Evolutionary conservation across 2,113 vertebrate species (phyloP).

Genomic region (Datnioides undecimradiatus): DNA sequence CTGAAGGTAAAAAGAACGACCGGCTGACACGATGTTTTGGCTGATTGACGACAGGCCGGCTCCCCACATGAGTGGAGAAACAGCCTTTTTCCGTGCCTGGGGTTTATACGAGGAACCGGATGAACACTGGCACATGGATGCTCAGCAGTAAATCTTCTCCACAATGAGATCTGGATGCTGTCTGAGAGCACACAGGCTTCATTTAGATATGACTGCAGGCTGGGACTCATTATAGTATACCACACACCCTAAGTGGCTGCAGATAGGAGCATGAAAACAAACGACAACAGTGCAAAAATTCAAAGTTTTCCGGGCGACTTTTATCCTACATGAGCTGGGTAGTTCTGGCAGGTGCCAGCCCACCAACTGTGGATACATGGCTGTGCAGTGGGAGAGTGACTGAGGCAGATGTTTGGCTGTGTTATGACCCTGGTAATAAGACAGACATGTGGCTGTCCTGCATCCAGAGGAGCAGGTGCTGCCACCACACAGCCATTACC

Average conservation of each 20-base stretch:
- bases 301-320: background rate
- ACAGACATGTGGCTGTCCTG: constrained; percentile 63
- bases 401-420: constrained; percentile 74
- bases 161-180: constrained; percentile 37
- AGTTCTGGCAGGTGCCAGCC: constrained; percentile 40
- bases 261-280: background rate
- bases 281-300: background rate
- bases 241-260: constrained; percentile 22
- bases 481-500: constrained; percentile 63
- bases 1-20: constrained; percentile 45
- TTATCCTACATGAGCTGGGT: constrained; percentile 12
- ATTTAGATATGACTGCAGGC: constrained; percentile 6
- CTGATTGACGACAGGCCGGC: constrained; percentile 56
- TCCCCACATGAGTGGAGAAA: constrained; percentile 23
- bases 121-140: constrained; percentile 34
- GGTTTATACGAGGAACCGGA: constrained; percentile 39
- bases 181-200: constrained; percentile 5
- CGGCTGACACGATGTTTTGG: constrained; percentile 49
- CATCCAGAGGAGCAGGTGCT: constrained; percentile 75
- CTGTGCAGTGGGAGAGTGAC: constrained; percentile 48
- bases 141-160: constrained; percentile 47
- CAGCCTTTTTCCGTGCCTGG: constrained; percentile 24
- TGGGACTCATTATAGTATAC: constrained; percentile 22
- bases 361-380: constrained; percentile 52
- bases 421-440: constrained; percentile 67